Conservation (phyloP, 1,140 invertebrate genomes). For the Drosophila auraria region DNA sequence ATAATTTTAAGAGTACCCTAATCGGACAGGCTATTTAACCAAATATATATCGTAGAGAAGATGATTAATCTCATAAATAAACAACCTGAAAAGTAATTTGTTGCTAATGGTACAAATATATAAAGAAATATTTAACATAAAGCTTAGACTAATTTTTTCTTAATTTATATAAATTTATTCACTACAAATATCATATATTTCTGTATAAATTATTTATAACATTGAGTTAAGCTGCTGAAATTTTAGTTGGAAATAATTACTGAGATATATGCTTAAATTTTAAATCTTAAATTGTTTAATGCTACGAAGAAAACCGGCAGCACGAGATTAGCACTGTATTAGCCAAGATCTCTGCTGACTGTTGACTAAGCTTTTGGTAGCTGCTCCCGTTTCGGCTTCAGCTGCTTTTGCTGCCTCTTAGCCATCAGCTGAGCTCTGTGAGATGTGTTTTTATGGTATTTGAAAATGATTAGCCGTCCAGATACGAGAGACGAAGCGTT, state of each 20-base stretch:
- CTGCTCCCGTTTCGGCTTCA: constrained; percentile 37
- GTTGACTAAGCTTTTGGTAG: constrained; percentile 75
- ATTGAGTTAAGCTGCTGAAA: no score
- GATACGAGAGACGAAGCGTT: constrained; percentile 61
- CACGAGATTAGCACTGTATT: constrained; percentile 66
- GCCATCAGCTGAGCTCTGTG: constrained; percentile 45
- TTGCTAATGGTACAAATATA: background rate
- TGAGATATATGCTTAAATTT: no score
- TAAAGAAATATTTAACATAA: background rate
- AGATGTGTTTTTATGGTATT: constrained; percentile 78
- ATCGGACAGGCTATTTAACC: background rate
- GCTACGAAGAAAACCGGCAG: constrained; percentile 31
- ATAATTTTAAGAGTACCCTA: background rate
- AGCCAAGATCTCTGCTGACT: constrained; percentile 52
- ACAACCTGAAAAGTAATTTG: background rate
- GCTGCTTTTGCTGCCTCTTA: constrained; percentile 13
- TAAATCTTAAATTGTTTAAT: background rate
- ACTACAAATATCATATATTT: no score
- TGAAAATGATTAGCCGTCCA: constrained; percentile 72
- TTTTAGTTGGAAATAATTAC: background rate
- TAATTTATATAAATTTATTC: no score
- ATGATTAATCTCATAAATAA: constrained; percentile 9
- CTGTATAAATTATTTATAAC: background rate
- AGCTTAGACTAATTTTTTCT: no score
- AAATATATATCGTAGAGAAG: background rate